A percentile compares a stretch with the other conserved stretches of the same genome.
Evolutionary conservation across 2,888 invertebrate genomes (phyloP).

Genomic region (Scaptomyza parva): DNA sequence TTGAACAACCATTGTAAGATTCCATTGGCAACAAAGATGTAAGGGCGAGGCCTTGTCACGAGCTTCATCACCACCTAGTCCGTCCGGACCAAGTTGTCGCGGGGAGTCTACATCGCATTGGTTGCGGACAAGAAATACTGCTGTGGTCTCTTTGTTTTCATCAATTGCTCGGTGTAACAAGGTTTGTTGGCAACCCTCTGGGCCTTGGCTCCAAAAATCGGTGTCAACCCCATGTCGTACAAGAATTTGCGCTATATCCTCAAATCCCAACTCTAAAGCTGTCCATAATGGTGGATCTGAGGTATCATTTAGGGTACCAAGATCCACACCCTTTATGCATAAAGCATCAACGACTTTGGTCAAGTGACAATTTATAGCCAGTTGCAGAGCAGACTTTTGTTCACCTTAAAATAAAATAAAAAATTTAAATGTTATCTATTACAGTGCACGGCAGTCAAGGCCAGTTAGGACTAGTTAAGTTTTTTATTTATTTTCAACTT

Average conservation of each 20-base stretch:
- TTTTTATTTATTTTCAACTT: no score
- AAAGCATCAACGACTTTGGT: constrained; percentile 94
- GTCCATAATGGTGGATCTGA: constrained; percentile 94
- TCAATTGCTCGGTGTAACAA: constrained; percentile 93
- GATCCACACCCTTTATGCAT: constrained; percentile 93
- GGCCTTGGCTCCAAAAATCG: constrained; percentile 95
- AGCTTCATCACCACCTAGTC: constrained; percentile 92
- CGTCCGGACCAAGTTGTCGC: constrained; percentile 90
- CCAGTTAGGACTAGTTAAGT: no score
- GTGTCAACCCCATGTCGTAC: constrained; percentile 96
- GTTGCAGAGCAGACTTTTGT: constrained; percentile 92
- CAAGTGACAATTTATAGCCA: constrained; percentile 93
- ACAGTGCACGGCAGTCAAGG: no score
- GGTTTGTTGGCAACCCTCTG: constrained; percentile 93
- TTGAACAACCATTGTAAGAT: constrained; percentile 93
- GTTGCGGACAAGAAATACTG: constrained; percentile 89
- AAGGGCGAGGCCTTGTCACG: constrained; percentile 93
- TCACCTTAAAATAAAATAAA: constrained; percentile 87
- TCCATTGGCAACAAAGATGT: constrained; percentile 97
- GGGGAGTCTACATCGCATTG: constrained; percentile 96
- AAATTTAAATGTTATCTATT: no score
- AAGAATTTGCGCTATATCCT: constrained; percentile 94
- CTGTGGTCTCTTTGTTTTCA: constrained; percentile 89
- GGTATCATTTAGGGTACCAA: constrained; percentile 89
- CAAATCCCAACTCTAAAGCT: constrained; percentile 93